Evolutionary conservation across 2,113 vertebrate species (phyloP).

Genomic region (Corythoichthys intestinalis): DNA sequence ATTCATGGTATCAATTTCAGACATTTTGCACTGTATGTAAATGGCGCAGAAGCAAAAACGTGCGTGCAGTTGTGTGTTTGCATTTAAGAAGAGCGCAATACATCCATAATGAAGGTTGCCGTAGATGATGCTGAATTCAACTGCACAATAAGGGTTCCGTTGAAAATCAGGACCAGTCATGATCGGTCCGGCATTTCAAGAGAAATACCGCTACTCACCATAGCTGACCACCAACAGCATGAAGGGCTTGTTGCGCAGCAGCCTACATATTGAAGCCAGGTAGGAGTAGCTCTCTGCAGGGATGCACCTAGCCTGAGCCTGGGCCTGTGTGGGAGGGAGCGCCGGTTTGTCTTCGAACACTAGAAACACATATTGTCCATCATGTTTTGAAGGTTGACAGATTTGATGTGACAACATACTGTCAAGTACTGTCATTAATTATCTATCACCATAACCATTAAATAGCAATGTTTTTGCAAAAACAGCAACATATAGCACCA

Average conservation of each 20-base stretch:
- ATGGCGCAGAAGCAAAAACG: no score
- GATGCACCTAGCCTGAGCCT: constrained; percentile 75
- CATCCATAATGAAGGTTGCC: background rate
- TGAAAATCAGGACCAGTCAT: background rate
- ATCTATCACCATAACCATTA: background rate
- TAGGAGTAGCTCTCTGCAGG: constrained; percentile 75
- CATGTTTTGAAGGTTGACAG: background rate
- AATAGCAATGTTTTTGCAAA: background rate
- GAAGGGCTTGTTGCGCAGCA: constrained; percentile 83
- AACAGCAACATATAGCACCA: background rate
- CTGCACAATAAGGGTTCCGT: background rate
- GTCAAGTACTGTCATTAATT: background rate
- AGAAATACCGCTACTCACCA: constrained; percentile 68
- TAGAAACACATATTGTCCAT: constrained; percentile 43
- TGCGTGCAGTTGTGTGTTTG: background rate
- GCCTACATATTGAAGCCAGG: constrained; percentile 71
- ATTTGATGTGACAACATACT: background rate
- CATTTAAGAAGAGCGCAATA: background rate
- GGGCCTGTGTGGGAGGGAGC: constrained; percentile 81
- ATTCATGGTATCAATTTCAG: no score
- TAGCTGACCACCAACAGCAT: constrained; percentile 86
- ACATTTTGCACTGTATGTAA: no score
- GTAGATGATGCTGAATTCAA: background rate
- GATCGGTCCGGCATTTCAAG: background rate
- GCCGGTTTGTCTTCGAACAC: constrained; percentile 89